These are phyloP conservation scores for Diadegma fenestrale DNA, from an alignment of 2,888 invertebrate species.

Conservation along the genomic window DNA sequence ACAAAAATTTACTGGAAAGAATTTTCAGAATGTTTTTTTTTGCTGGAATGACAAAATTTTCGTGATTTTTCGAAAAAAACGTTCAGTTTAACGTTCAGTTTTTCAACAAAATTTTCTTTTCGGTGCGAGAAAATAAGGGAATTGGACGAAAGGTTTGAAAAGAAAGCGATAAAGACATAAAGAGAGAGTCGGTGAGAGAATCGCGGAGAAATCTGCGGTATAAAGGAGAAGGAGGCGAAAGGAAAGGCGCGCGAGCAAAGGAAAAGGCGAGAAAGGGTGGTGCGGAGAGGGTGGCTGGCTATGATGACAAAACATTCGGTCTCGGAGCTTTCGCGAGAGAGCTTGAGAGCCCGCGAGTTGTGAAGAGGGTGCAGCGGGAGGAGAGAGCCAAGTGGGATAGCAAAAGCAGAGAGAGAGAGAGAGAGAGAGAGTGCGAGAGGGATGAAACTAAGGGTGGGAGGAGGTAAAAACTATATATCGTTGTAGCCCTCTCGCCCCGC, in stretches of 20 bases:
- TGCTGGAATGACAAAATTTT: too few relatives aligned
- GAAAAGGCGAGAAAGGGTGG: conserved; percentile 34
- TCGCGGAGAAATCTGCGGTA: conserved; percentile 2
- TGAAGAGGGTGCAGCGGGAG: conserved; percentile 71
- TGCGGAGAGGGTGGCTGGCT: conserved; percentile 76
- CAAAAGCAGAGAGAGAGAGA: conserved; percentile 14
- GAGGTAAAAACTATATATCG: conserved; percentile 55
- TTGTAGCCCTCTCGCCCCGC: neutral
- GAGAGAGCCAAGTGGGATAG: conserved; percentile 19
- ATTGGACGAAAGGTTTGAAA: neutral
- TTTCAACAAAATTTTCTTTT: too few relatives aligned
- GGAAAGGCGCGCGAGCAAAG: conserved; percentile 52
- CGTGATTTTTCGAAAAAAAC: too few relatives aligned
- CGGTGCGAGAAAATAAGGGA: conserved; percentile 32
- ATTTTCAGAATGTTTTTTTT: too few relatives aligned
- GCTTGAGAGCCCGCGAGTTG: conserved; percentile 67
- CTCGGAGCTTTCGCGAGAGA: conserved; percentile 80
- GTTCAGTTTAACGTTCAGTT: too few relatives aligned
- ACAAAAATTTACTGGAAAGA: too few relatives aligned
- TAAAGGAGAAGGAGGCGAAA: conserved; percentile 31
- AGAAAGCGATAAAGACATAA: conserved; percentile 11
- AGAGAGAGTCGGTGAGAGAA: too few relatives aligned
- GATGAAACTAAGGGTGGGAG: conserved; percentile 10
- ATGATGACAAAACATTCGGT: conserved; percentile 84
- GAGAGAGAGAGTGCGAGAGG: too few relatives aligned